Evolutionary conservation across 2,113 vertebrate genomes (phyloP), one percentile per base, ranked within the genome.

Genomic region (Ornithorhynchus anatinus): DNA sequence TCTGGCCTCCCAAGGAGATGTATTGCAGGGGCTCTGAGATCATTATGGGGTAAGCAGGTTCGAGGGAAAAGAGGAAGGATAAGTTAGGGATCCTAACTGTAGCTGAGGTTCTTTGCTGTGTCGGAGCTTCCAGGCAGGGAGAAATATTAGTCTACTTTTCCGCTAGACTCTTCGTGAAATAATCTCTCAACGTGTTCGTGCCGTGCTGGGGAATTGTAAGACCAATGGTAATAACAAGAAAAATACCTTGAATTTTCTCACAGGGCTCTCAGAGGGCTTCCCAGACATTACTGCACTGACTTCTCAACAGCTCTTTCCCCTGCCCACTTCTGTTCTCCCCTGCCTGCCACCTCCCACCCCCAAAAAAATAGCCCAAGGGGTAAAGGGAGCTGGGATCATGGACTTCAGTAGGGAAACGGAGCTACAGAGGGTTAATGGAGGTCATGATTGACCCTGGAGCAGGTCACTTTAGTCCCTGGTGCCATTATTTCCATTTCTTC

Each of bases 121-220:
- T 65, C 53, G 68, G 65, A 68, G 40, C 65, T 83, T 81, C 77
- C 63, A 61, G 51, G 52, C 14, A 57, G 65, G 78, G 63, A 77
- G 70, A 74, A 59, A 23, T 36, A 58, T 75, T 79, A 48, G 38
- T 31, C 51, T 62, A 36, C 54, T 69, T 80, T 72, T 59, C 73
- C 44, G 44, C 58, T 17, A 44, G 59, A 9, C 58, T 70, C 59
- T 20, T 77, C 67, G 23, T 16, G 72, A 77, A 75, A 84, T 68
- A 67, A 77, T 80, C 68, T 76, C 73, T 80, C 72, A 77, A 77
- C 81, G 67, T 63, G 57, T 77, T 79, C 57, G 72, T 57, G 19
- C 69, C 75, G 72, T 72, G 75, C 77, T 72, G 63, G 79, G 80
- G 72, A 75, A 77, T 77, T 68, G 53, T 39, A 63, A 84, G 63